phyloP scores from a whole-genome alignment of 2,888 invertebrate species.

The Drosophila kokeensis region DNA sequence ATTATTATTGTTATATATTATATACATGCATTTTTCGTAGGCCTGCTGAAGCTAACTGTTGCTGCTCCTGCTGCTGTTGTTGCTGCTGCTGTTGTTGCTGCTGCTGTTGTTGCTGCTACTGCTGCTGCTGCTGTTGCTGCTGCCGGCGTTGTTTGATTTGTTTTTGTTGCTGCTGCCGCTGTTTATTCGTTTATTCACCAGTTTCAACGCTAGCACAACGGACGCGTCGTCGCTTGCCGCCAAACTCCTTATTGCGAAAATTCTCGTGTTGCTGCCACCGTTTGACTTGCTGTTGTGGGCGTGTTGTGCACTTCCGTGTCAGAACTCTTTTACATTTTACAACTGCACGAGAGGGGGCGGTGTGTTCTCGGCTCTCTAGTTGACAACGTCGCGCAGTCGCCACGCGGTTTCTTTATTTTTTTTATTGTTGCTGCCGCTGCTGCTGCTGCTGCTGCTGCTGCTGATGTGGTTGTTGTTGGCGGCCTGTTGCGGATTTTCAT shows the following conservation, averaged over 20 bases:
- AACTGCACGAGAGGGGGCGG: conserved; percentile 33
- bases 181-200: conserved; percentile 60
- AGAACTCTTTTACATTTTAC: conserved; percentile 73
- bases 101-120: conserved; percentile 40
- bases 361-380: conserved; percentile 11
- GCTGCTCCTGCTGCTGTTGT: conserved; percentile 24
- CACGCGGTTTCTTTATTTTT: conserved; percentile 34
- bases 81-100: conserved; percentile 37
- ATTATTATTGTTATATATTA: not conserved
- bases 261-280: conserved; percentile 18
- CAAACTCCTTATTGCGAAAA: conserved; percentile 36
- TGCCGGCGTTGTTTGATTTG: conserved; percentile 44
- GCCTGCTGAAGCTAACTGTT: conserved; percentile 42
- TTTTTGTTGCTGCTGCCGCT: conserved; percentile 47
- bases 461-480: conserved; percentile 25
- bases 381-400: conserved; percentile 66
- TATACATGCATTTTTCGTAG: not conserved
- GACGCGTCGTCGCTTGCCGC: conserved; percentile 54
- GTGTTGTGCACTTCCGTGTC: conserved; percentile 62
- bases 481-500: conserved; percentile 58
- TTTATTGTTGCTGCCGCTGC: conserved; percentile 5
- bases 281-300: conserved; percentile 49
- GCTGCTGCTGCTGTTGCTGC: conserved; percentile 25
- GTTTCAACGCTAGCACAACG: conserved; percentile 66
- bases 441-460: conserved; percentile 20